Base-by-base conservation (phyloP, 2,888 invertebrate species). In the Pollenia labialis region DNA sequence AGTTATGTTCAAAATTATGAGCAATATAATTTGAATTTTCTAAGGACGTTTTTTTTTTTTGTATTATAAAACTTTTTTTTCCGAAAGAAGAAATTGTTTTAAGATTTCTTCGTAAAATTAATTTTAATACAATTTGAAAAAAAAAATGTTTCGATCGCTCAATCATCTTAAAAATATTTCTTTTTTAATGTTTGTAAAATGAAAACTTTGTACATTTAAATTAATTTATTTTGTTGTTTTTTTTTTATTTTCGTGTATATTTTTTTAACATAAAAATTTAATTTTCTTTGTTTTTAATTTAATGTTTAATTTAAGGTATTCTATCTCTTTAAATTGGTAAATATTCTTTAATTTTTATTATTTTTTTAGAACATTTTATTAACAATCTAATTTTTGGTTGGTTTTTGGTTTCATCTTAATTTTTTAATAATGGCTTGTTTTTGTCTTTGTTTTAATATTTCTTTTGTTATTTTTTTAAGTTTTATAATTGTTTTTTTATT, bases 381-480 rank as follows among this genome's bases (percentile, higher is more conserved):
- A 86, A 86, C 86, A 86, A 83, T 80, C 79, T 80, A 82, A 75
- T 85, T 82, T 82, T 82, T 69, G 64, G 46, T 83, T 80, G 42
- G 54, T 79, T 84, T 84, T 82, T 4, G n/a, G 48, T 52, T 75
- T 42, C 69, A 68, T 52, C 54, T 81, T 84, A 76, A 77, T 48
- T 69, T 32, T 32, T 64, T 74, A 80, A 74, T 85, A 79, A 82
- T 82, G 85, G 82, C 82, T 85, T 81, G 66, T 69, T 40, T 77
- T 50, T 77, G 40, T 23, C 42, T 69, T 14, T 62, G 12, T 72
- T 80, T 66, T 44, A 32, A 69, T 62, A 64, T 58, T 68, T 74
- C 16, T 16, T 71, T 46, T 64, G 68, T 62, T 48, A 46, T 42
- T 62, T 23, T 60, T 76, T 48, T 16, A 74, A 48, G 40, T 56